These are phyloP conservation scores for Phocides pigmalion DNA, from an alignment of 1,140 invertebrate species.

Conservation along the genomic window DNA sequence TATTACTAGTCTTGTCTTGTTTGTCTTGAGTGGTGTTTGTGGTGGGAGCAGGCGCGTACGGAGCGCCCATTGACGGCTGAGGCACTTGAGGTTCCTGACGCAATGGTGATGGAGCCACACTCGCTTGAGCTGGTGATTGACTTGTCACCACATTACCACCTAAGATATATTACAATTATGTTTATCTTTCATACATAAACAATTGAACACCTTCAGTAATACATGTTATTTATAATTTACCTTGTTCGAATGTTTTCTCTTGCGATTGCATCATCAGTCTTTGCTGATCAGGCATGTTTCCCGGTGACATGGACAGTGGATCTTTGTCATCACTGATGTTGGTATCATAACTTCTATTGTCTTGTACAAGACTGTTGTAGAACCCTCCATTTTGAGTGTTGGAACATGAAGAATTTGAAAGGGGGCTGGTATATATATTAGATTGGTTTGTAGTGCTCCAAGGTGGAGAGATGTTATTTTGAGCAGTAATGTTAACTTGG, in stretches of 20 bases:
- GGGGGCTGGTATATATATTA: slow-evolving; percentile 66
- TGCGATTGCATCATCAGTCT: slow-evolving; percentile 62
- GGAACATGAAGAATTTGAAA: slow-evolving; percentile 65
- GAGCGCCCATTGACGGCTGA: slow-evolving; percentile 82
- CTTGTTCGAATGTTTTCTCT: slow-evolving; percentile 74
- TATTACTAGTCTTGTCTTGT: slow-evolving; percentile 65
- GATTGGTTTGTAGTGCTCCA: slow-evolving; percentile 81
- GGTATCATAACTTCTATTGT: slow-evolving; percentile 67
- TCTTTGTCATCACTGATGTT: slow-evolving; percentile 82
- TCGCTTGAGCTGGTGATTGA: slow-evolving; percentile 85
- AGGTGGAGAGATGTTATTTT: slow-evolving; percentile 83
- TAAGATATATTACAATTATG: slow-evolving; percentile 39
- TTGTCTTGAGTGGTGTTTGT: slow-evolving; percentile 64
- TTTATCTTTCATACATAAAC: not conserved
- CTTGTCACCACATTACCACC: slow-evolving; percentile 77
- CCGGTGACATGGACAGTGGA: slow-evolving; percentile 81
- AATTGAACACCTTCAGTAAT: not conserved
- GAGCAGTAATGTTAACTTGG: slow-evolving; percentile 82
- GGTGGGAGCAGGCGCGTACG: slow-evolving; percentile 57
- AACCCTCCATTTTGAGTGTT: slow-evolving; percentile 84
- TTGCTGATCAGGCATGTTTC: slow-evolving; percentile 83
- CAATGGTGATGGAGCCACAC: slow-evolving; percentile 82
- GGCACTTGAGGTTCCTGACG: slow-evolving; percentile 77
- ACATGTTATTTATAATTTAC: slow-evolving; percentile 42
- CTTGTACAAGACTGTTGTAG: slow-evolving; percentile 73